Evolutionary conservation across 2,113 vertebrate genomes (phyloP).

Genomic region (Cephalophus harveyi): DNA sequence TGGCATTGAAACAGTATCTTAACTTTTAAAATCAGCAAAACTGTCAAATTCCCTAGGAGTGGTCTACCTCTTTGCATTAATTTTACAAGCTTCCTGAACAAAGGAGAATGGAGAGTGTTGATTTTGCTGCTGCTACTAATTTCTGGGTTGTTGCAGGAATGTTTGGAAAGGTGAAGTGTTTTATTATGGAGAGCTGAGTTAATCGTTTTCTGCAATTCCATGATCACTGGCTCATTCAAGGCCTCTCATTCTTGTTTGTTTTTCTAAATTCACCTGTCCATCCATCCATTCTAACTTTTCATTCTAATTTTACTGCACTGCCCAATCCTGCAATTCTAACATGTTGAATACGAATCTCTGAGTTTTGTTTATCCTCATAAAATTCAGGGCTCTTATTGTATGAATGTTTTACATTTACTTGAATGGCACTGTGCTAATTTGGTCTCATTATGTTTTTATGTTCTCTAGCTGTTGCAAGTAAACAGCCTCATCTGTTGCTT

Average conservation of each 20-base stretch:
- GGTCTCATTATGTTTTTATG: not conserved
- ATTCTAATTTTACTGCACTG: not conserved
- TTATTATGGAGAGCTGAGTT: not conserved
- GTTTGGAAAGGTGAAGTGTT: not conserved
- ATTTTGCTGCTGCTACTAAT: not conserved
- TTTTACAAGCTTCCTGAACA: not conserved
- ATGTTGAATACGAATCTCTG: not conserved
- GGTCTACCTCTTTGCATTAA: not conserved
- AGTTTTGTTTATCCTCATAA: not conserved
- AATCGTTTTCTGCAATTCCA: not conserved
- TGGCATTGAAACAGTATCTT: not conserved
- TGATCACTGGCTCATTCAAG: not conserved
- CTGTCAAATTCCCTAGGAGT: not conserved
- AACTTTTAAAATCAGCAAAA: conserved; percentile 10
- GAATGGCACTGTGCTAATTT: not conserved
- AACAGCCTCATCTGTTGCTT: not conserved
- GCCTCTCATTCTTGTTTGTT: not conserved
- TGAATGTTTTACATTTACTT: not conserved
- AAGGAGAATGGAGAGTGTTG: not conserved
- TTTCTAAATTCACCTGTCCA: not conserved
- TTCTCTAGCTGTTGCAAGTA: not conserved
- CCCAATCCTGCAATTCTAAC: not conserved
- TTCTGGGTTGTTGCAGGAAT: not conserved
- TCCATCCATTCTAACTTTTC: not conserved
- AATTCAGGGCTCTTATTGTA: not conserved